Evolutionary conservation across 2,797 vertebrate species (phyloP).

Genomic region (Clarias platycephalus): DNA sequence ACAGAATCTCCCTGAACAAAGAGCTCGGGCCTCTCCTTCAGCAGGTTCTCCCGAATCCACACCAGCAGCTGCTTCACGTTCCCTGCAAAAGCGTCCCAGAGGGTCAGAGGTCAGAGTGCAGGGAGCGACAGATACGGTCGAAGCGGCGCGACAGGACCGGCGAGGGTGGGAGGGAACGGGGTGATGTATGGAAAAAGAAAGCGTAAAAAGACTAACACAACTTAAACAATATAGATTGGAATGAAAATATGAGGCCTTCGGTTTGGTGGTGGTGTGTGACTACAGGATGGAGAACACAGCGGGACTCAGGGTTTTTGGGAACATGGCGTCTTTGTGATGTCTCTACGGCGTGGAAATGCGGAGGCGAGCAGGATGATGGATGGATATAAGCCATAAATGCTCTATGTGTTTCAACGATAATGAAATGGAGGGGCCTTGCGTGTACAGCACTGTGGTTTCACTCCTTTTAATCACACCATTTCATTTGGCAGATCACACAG

Average conservation of each 20-base stretch:
- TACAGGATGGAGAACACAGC: conserved; percentile 44
- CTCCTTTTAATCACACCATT: not conserved
- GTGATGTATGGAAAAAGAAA: conserved; percentile 4
- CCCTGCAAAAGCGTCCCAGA: conserved; percentile 62
- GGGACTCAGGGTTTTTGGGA: conserved; percentile 20
- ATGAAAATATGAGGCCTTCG: not conserved
- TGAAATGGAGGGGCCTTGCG: conserved; percentile 16
- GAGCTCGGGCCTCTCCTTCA: conserved; percentile 92
- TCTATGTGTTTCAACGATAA: conserved; percentile 41
- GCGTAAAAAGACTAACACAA: not conserved
- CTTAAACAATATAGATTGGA: not conserved
- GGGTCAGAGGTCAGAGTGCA: conserved; percentile 77
- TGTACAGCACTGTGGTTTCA: not conserved
- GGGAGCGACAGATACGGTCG: conserved; percentile 72
- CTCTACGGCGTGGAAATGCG: not conserved
- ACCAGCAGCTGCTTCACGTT: conserved; percentile 90
- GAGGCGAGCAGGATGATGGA: conserved; percentile 40
- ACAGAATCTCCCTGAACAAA: conserved; percentile 95
- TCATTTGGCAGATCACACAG: not conserved
- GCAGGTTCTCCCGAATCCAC: conserved; percentile 92
- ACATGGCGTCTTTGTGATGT: not conserved
- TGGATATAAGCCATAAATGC: conserved; percentile 29
- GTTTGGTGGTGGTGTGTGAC: conserved; percentile 26
- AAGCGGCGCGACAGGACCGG: conserved; percentile 77
- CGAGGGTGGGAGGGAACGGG: conserved; percentile 40